Conservation (phyloP, 2,888 invertebrate species). For the Pecten maximus region DNA sequence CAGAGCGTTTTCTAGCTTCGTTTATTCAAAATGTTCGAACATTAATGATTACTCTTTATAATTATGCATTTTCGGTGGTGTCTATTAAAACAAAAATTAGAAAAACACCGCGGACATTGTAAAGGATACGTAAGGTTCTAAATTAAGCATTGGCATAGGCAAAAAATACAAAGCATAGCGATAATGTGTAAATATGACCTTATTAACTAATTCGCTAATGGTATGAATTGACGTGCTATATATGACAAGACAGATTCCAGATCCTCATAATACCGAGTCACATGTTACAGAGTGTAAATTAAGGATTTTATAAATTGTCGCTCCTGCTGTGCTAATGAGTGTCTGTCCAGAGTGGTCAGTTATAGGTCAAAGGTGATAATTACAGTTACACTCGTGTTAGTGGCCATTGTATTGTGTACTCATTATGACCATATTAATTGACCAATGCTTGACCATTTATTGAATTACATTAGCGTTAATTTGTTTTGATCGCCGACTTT, state of each 20-base stretch:
- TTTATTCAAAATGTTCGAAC: no score
- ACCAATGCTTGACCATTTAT: neutral
- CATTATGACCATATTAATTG: slow-evolving; percentile 28
- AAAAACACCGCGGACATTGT: no score
- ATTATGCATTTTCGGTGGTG: no score
- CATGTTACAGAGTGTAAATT: neutral
- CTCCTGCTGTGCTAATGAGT: neutral
- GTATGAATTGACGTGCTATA: neutral
- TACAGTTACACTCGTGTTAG: slow-evolving; percentile 30
- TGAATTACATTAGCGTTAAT: slow-evolving; percentile 35
- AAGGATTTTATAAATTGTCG: neutral
- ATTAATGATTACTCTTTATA: no score
- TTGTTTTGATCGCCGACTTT: neutral
- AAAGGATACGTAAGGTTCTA: no score
- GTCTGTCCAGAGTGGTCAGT: slow-evolving; percentile 22
- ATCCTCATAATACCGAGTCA: neutral
- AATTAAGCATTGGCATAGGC: no score
- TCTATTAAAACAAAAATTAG: no score
- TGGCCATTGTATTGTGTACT: neutral
- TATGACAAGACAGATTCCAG: neutral
- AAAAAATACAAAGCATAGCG: no score
- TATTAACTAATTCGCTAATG: neutral
- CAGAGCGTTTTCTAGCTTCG: no score
- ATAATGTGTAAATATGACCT: neutral
- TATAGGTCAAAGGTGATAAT: slow-evolving; percentile 30